Percentiles rank a stretch among this genome's conserved stretches.
These are phyloP conservation scores for Scalopus aquaticus DNA, from an alignment of 2,113 vertebrate genomes.

Conservation along the genomic window DNA sequence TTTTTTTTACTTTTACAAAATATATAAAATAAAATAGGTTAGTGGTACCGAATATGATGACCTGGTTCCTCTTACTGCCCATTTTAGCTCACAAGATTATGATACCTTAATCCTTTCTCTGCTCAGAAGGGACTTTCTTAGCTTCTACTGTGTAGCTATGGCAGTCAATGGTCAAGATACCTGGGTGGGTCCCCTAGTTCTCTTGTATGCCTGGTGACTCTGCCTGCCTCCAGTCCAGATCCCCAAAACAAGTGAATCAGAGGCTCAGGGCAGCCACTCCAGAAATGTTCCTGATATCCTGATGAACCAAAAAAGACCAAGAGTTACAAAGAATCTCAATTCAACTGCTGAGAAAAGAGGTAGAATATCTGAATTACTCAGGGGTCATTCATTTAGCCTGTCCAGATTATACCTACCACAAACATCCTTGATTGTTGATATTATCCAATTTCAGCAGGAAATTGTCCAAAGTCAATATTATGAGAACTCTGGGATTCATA, in stretches of 20 bases:
- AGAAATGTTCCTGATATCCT: not conserved
- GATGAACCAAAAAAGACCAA: not conserved
- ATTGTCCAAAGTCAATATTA: slow-evolving; percentile 67
- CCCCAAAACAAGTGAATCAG: not conserved
- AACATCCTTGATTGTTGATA: slow-evolving; percentile 8
- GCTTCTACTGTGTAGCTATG: not conserved
- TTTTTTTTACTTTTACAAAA: not conserved
- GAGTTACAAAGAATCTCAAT: not conserved
- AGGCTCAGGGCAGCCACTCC: not conserved
- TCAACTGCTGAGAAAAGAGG: not conserved
- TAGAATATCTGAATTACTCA: not conserved
- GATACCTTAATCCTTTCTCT: not conserved
- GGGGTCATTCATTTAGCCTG: not conserved
- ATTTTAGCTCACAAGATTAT: not conserved
- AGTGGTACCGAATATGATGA: not conserved
- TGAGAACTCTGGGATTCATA: slow-evolving; percentile 40
- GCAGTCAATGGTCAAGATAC: rapidly evolving
- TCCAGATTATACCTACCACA: not conserved
- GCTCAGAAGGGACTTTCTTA: not conserved
- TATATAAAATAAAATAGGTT: slow-evolving; percentile 9
- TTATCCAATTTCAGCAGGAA: slow-evolving; percentile 53
- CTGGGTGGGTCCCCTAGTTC: not conserved
- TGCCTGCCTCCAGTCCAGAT: not conserved
- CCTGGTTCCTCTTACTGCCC: not conserved
- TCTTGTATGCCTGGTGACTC: rapidly evolving